A percentile compares a stretch with the other conserved stretches of the same genome.
phyloP scores from a whole-genome alignment of 2,113 vertebrate species.

The Erythrolamprus reginae region DNA sequence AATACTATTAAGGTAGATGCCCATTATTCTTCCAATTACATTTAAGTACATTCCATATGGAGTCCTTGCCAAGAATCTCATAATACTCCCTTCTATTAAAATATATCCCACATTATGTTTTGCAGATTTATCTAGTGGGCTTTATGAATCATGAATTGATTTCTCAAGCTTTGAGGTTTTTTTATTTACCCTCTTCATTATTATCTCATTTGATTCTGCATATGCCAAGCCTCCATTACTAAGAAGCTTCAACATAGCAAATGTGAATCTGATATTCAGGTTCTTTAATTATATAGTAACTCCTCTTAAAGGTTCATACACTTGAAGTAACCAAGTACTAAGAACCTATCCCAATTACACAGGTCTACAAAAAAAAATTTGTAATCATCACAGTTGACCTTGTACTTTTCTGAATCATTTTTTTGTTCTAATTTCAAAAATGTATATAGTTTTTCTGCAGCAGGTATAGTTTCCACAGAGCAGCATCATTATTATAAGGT shows the following conservation, averaged over 20 bases:
- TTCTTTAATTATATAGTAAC: not conserved
- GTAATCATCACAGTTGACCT: too few species aligned
- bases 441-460: too few species aligned
- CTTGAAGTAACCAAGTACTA: not conserved
- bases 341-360: not conserved
- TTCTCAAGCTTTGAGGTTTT: not conserved
- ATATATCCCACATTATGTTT: not conserved
- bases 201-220: not conserved
- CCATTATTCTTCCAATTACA: not conserved
- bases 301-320: not conserved
- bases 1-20: not conserved
- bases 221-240: not conserved
- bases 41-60: not conserved
- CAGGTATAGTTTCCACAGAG: too few species aligned
- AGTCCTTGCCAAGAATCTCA: not conserved
- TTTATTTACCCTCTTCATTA: not conserved
- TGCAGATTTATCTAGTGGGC: not conserved
- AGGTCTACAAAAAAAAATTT: too few species aligned
- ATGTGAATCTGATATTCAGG: not conserved
- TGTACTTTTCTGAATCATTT: too few species aligned
- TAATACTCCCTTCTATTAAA: not conserved
- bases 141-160: not conserved
- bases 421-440: too few species aligned
- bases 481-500: too few species aligned
- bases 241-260: not conserved